These are phyloP conservation scores for Dunckerocampus dactyliophorus DNA, from an alignment of 2,113 vertebrate species.

Conservation along the genomic window DNA sequence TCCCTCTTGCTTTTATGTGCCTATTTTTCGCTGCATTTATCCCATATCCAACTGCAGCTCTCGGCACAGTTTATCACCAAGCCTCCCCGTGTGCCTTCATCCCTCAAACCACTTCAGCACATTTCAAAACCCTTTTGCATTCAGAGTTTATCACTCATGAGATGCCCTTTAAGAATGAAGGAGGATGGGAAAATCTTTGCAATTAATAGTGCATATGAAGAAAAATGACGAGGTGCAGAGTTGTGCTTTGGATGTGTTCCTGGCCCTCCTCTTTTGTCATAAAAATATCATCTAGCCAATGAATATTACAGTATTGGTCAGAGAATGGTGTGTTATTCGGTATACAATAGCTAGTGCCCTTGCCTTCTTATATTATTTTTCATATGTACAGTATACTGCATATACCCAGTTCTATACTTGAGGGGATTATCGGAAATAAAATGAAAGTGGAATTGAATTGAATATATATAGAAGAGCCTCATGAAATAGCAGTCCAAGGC, in stretches of 20 bases:
- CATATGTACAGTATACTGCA: not conserved
- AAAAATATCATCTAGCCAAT: constrained; percentile 34
- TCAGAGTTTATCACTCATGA: constrained; percentile 54
- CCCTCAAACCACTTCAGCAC: constrained; percentile 45
- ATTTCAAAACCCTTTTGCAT: constrained; percentile 54
- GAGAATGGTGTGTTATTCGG: not conserved
- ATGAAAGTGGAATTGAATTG: constrained; percentile 41
- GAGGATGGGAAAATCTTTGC: constrained; percentile 21
- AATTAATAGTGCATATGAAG: constrained; percentile 57
- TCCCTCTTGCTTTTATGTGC: constrained; percentile 32
- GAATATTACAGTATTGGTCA: constrained; percentile 1
- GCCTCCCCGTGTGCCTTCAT: constrained; percentile 30
- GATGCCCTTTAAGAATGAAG: constrained; percentile 57
- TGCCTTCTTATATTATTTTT: constrained; percentile 13
- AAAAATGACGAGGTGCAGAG: constrained; percentile 50
- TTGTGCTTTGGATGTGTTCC: constrained; percentile 30
- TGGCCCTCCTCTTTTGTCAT: constrained; percentile 34
- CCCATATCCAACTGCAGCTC: constrained; percentile 37
- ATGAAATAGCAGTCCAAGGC: constrained; percentile 32
- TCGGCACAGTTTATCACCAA: constrained; percentile 40
- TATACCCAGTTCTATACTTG: constrained; percentile 6
- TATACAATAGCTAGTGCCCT: not conserved
- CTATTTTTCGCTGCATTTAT: constrained; percentile 22
- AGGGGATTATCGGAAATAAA: constrained; percentile 35
- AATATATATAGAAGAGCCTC: constrained; percentile 15